phyloP scores from a whole-genome alignment of 2,888 invertebrate genomes.

The Ochropleura leucogaster region DNA sequence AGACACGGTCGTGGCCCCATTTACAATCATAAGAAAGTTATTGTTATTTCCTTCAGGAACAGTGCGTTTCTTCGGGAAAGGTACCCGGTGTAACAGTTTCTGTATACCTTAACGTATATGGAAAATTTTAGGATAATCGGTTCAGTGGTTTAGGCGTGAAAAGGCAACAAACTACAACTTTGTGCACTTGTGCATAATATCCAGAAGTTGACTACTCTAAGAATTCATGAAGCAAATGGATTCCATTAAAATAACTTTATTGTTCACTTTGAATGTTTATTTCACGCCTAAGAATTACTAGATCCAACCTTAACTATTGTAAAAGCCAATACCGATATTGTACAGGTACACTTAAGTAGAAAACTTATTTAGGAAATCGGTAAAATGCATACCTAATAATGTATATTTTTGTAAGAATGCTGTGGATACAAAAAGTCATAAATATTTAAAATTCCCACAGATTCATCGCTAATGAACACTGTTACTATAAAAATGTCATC shows the following conservation, averaged over 20 bases:
- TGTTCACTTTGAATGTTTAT: conserved; percentile 1
- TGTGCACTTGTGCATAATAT: neutral
- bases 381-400: neutral
- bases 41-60: too few species aligned
- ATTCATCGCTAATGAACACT: conserved; percentile 44
- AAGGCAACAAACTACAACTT: neutral
- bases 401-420: neutral
- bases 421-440: neutral
- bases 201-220: neutral
- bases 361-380: neutral
- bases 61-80: too few species aligned
- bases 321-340: neutral
- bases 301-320: neutral
- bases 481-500: conserved; percentile 68
- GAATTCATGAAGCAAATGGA: neutral
- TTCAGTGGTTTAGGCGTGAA: neutral
- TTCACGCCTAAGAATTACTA: neutral
- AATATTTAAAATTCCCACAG: conserved; percentile 55
- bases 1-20: too few species aligned
- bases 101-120: too few species aligned
- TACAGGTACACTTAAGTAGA: conserved; percentile 1
- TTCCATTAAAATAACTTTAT: conserved; percentile 10
- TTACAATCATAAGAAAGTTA: too few species aligned
- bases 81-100: too few species aligned
- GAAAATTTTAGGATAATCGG: too few species aligned